phyloP scores from a whole-genome alignment of 2,113 vertebrate species.

The Plotosus lineatus region DNA sequence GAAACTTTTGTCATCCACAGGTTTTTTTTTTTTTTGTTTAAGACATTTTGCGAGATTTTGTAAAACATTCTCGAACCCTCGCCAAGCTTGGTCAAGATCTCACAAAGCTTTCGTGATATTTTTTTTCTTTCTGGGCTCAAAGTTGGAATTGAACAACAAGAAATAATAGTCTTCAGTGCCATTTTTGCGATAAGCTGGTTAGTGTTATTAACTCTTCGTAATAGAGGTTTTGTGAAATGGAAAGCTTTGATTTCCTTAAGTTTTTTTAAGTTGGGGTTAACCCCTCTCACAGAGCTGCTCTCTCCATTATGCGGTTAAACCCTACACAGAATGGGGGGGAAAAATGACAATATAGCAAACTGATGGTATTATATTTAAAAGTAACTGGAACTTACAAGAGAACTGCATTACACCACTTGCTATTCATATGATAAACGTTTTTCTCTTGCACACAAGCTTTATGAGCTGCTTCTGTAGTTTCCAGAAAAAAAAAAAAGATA shows the following conservation, averaged over 20 bases:
- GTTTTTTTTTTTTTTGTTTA: too few relatives aligned
- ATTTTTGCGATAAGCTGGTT: background rate
- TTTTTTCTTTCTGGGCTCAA: too few relatives aligned
- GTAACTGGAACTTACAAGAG: background rate
- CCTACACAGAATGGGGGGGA: background rate
- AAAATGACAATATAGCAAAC: background rate
- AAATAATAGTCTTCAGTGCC: too few relatives aligned
- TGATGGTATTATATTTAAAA: slow-evolving; percentile 20
- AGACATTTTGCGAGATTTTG: too few relatives aligned
- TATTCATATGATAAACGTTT: slow-evolving; percentile 18
- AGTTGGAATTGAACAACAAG: too few relatives aligned
- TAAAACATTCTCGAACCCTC: too few relatives aligned
- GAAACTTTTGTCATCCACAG: too few relatives aligned
- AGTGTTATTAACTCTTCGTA: slow-evolving; percentile 12
- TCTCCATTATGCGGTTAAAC: background rate
- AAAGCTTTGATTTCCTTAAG: background rate
- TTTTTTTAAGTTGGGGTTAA: background rate
- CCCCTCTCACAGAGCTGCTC: background rate
- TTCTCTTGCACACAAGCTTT: background rate
- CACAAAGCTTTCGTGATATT: too few relatives aligned
- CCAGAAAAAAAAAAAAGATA: background rate
- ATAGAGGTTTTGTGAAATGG: background rate
- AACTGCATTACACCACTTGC: background rate
- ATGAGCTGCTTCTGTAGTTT: slow-evolving; percentile 10
- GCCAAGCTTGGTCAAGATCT: too few relatives aligned